Base-by-base conservation (phyloP, 2,888 invertebrate genomes). In the Erebia aethiops region DNA sequence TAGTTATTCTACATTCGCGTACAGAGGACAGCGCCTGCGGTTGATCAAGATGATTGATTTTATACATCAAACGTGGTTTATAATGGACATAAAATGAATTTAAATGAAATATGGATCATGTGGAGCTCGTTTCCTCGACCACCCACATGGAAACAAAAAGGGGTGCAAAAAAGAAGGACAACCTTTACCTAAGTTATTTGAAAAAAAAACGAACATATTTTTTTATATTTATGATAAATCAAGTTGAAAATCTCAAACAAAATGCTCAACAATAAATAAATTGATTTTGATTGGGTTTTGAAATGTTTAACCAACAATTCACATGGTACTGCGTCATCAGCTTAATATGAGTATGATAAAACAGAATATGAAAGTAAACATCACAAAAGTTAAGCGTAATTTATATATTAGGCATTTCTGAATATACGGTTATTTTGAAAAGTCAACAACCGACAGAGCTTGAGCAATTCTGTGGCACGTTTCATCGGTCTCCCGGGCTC, bases 361-460 rank as follows among this genome's bases (percentile, higher is more conserved):
- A 52, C 7, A 8, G n/a, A n/a, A 52, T 52, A 52, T 52, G 8
- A 52, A 52, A 52, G 7, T n/a, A 51, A 54, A 54, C 54, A 16
- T 18, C 1, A 57, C 21, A 57, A 21, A 57, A 58, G 57, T 69
- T 62, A 35, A 18, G 56, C 62, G 61, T 62, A 69, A 71, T 66
- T 67, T 73, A 26, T 26, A 35, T 35, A 35, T 70, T 70, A 71
- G 56, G 76, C 75, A 74, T 76, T 75, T 75, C 77, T 73, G 43
- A 71, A 71, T 41, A 52, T 57, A 61, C 60, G 43, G 16, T 66
- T 68, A 66, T 63, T 81, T 79, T 76, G 79, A 78, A 82, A 84
- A 88, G 90, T 92, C 90, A 91, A 90, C 87, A 92, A 91, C 90
- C 91, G 86, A 87, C 87, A 82, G 85, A 87, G 86, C 87, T 90